These are phyloP conservation scores for Panthera leo DNA, from an alignment of 2,113 vertebrate genomes.

Conservation along the genomic window DNA sequence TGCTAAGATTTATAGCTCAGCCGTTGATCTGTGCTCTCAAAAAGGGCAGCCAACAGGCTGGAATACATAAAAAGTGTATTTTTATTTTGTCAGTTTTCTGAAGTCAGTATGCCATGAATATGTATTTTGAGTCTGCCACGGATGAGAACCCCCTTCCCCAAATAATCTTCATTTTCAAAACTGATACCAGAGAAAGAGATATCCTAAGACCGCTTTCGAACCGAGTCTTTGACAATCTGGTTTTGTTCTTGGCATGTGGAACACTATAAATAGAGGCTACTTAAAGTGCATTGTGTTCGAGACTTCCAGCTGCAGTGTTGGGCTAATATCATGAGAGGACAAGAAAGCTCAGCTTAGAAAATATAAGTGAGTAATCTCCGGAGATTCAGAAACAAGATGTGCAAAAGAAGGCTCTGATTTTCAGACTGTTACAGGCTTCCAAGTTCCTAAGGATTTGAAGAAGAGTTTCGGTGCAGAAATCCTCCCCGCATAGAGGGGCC, in stretches of 20 bases:
- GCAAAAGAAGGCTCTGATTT: conserved; percentile 6
- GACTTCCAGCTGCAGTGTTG: conserved; percentile 31
- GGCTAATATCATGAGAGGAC: neutral
- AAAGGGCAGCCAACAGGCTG: neutral
- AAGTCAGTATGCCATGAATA: neutral
- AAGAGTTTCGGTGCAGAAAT: conserved; percentile 23
- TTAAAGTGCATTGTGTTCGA: conserved; percentile 50
- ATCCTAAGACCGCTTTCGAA: neutral
- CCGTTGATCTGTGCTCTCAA: conserved; percentile 66
- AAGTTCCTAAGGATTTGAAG: conserved; percentile 18
- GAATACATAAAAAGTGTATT: neutral
- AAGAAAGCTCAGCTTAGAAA: conserved; percentile 23
- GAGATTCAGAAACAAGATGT: conserved; percentile 9
- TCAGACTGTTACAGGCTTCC: neutral
- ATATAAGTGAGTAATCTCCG: neutral
- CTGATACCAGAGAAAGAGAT: neutral
- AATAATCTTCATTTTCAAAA: conserved; percentile 52
- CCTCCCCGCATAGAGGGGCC: neutral
- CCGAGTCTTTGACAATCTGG: neutral
- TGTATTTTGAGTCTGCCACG: neutral
- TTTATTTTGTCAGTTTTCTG: conserved; percentile 31
- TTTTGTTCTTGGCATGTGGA: conserved; percentile 46
- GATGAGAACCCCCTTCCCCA: neutral
- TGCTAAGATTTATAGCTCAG: conserved; percentile 70
- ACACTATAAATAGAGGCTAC: conserved; percentile 53